Conservation (phyloP, 2,888 invertebrate species). For the Cataglyphis altisquamis region DNA sequence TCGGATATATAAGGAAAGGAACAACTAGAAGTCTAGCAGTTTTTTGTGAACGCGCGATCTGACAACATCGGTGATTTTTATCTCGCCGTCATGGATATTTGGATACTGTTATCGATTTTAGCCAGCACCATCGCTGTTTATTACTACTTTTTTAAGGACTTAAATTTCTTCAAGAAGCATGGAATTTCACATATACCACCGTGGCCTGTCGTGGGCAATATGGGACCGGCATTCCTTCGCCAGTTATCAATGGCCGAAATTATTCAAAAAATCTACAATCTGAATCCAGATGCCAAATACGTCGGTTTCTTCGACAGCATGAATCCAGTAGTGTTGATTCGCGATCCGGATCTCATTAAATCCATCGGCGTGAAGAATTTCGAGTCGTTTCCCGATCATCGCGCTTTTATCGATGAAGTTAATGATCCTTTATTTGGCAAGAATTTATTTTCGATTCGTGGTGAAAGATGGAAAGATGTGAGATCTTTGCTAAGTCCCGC, state of each 20-base stretch:
- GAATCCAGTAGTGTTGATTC: conserved; percentile 71
- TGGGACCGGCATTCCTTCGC: conserved; percentile 63
- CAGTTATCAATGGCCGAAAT: conserved; percentile 58
- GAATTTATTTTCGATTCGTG: conserved; percentile 76
- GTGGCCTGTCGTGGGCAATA: conserved; percentile 69
- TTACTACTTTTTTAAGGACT: conserved; percentile 1
- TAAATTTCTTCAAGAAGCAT: conserved; percentile 42
- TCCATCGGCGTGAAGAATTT: conserved; percentile 68
- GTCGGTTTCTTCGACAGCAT: conserved; percentile 75
- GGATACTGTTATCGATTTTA: conserved; percentile 23
- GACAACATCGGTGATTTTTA: not conserved
- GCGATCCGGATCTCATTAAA: conserved; percentile 77
- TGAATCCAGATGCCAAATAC: conserved; percentile 73
- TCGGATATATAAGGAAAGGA: conserved; percentile 9
- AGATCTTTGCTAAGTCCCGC: conserved; percentile 87
- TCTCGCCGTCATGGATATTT: conserved; percentile 24
- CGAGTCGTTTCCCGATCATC: conserved; percentile 72
- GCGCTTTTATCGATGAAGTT: conserved; percentile 49
- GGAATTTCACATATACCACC: conserved; percentile 67
- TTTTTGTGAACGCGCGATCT: not conserved
- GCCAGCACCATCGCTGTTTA: conserved; percentile 7
- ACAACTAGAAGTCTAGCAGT: not conserved
- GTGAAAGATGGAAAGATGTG: conserved; percentile 87
- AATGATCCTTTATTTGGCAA: conserved; percentile 72
- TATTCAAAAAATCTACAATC: conserved; percentile 63